Base-by-base conservation (phyloP, 23 tunicate species). In the Halocynthia aurantium region DNA sequence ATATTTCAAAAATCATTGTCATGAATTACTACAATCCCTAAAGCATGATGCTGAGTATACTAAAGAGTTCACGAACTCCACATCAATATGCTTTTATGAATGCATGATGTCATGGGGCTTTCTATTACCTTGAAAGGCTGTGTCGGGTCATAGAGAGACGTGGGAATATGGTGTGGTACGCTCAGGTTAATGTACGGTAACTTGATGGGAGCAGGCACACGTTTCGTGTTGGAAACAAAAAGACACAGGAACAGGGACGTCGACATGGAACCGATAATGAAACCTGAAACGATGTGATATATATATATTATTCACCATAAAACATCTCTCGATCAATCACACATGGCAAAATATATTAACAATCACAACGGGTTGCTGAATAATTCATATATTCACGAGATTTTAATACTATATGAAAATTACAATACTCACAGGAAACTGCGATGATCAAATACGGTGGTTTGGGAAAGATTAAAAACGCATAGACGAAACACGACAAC, bases 191-290 rank as follows among this genome's bases (percentile, higher is more conserved):
- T 61, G 13, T 70, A 63, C 0, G 75, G 53, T 8, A 80, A 66
- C 8, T 76, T 82, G 72, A 88, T 71, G 6, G 83, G 78, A 11
- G 17, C 19, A 7, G 44, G 44, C 1, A 77, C 76, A 11, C 82
- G 83, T 5, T 71, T 63, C 11, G 75, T 77, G 11, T 61, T 72
- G 18, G 95, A 82, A 6, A 83, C 84, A 40, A 88, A 61, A 53
- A 88, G 13, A 66, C 87, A 88, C 49, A 88, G 70, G 49, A 58
- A 52, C 12, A 69, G 77, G 51, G 87, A 71, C 11, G 95, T 22
- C 31, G 73, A 58, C 12, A 83, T 8, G 53, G 68, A 75, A 57
- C 95, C 95, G 61, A 73, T 44, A 53, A 83, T 10, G 69, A 88
- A 88, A 72, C 81, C 95, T 88, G 62, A 50, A 81, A 57, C 56